A percentile compares a stretch with the other conserved stretches of the same genome.
phyloP scores from a whole-genome alignment of 2,113 vertebrate genomes.

The Sisor rabdophorus region DNA sequence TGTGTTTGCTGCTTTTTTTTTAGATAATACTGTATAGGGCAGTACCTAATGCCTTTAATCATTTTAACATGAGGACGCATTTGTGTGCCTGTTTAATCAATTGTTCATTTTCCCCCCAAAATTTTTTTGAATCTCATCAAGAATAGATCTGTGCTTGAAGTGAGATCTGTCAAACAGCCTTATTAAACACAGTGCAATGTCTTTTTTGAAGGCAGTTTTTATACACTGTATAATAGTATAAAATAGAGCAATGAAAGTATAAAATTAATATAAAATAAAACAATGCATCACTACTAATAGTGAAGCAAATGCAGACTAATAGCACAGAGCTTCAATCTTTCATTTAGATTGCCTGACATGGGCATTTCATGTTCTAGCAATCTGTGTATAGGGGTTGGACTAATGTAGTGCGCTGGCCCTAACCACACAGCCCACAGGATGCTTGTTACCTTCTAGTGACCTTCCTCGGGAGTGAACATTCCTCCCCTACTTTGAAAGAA shows the following conservation, averaged over 20 bases:
- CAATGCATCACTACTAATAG: constrained; percentile 50
- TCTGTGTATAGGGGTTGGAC: constrained; percentile 40
- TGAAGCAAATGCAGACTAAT: constrained; percentile 50
- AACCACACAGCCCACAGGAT: constrained; percentile 50
- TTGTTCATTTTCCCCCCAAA: neutral
- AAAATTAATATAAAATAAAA: no score
- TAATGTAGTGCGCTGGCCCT: constrained; percentile 46
- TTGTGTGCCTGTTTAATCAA: neutral
- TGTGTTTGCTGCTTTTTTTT: constrained; percentile 54
- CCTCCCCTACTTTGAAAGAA: constrained; percentile 49
- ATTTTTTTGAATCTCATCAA: neutral
- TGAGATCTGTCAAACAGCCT: neutral
- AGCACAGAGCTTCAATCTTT: constrained; percentile 46
- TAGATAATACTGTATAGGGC: constrained; percentile 43
- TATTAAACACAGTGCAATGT: constrained; percentile 22
- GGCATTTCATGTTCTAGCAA: constrained; percentile 44
- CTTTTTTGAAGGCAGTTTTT: constrained; percentile 20
- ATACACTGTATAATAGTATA: constrained; percentile 38
- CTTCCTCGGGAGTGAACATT: constrained; percentile 55
- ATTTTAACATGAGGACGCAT: neutral
- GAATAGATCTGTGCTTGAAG: neutral
- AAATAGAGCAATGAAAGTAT: constrained; percentile 37
- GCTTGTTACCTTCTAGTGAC: constrained; percentile 58
- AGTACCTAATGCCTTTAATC: neutral
- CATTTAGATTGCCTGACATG: constrained; percentile 57